Conservation (phyloP, 2,797 vertebrate species). For the Ataeniobius toweri region DNA sequence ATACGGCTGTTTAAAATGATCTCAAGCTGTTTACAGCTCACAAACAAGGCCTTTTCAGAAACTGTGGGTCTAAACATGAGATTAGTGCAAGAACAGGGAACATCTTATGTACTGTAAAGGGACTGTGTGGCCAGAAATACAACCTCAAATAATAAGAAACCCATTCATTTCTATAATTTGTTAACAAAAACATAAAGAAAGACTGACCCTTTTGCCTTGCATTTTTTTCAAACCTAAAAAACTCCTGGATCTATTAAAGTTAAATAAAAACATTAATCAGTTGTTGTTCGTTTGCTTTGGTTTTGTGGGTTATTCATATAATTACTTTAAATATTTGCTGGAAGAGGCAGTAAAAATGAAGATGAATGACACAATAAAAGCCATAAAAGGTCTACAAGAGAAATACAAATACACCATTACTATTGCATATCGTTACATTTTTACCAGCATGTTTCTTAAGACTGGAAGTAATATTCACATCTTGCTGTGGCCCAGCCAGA, state of each 20-base stretch:
- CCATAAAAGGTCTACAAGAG: background rate
- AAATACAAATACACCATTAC: background rate
- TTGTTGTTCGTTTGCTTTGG: background rate
- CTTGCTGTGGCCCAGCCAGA: background rate
- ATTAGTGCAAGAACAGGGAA: background rate
- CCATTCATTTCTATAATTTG: background rate
- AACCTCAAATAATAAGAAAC: slow-evolving; percentile 5
- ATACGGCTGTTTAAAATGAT: slow-evolving; percentile 7
- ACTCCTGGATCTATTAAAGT: background rate
- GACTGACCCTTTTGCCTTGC: background rate
- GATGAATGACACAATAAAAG: background rate
- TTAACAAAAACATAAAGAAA: background rate
- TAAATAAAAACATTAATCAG: background rate
- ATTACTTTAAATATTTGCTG: background rate
- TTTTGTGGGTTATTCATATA: background rate
- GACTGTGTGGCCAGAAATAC: background rate
- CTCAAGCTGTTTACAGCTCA: slow-evolving; percentile 21
- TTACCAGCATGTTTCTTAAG: background rate
- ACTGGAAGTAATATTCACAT: background rate
- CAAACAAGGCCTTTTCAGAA: background rate
- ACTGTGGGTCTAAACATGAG: slow-evolving; percentile 22
- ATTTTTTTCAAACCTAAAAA: background rate
- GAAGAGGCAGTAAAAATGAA: background rate
- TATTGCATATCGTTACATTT: background rate
- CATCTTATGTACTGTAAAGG: slow-evolving; percentile 46